Evolutionary conservation across 92 coral and sea anemone species (phyloP).

Genomic region (Parazoanthus swiftii): DNA sequence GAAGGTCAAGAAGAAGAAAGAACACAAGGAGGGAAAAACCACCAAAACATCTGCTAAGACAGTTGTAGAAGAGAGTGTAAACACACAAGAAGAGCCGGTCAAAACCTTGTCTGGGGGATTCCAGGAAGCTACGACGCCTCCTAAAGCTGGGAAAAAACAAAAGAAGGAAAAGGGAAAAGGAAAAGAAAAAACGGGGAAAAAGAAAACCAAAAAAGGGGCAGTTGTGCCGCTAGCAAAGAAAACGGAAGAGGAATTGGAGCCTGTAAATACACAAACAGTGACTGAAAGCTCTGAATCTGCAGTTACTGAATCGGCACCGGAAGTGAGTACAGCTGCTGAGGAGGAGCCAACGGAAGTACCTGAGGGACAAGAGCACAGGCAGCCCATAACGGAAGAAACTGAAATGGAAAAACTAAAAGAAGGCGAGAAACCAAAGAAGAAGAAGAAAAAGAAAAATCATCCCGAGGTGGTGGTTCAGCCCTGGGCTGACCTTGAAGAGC

Average conservation of each 20-base stretch:
- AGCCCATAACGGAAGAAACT: slow-evolving; percentile 25
- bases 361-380: slow-evolving; percentile 26
- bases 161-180: slow-evolving; percentile 80
- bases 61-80: slow-evolving; percentile 34
- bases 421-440: slow-evolving; percentile 79
- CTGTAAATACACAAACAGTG: slow-evolving; percentile 31
- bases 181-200: slow-evolving; percentile 79
- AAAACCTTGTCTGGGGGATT: slow-evolving; percentile 44
- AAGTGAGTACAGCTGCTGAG: slow-evolving; percentile 50
- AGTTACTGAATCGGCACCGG: slow-evolving; percentile 42
- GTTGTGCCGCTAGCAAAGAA: slow-evolving; percentile 1
- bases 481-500: slow-evolving; percentile 88
- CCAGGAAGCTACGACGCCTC: slow-evolving; percentile 35
- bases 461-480: slow-evolving; percentile 87
- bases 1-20: slow-evolving; percentile 79
- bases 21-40: slow-evolving; percentile 65
- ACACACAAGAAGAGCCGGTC: slow-evolving; percentile 32
- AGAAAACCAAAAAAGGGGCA: slow-evolving; percentile 62
- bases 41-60: slow-evolving; percentile 42
- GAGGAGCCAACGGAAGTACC: slow-evolving; percentile 49
- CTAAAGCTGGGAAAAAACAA: slow-evolving; percentile 73
- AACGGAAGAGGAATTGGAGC: slow-evolving; percentile 25
- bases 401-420: slow-evolving; percentile 54
- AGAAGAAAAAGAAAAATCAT: slow-evolving; percentile 84
- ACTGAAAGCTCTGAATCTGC: slow-evolving; percentile 34